Evolutionary conservation across 2,888 invertebrate species (phyloP).

Genomic region (Pseudococcus jackbeardsleyi): DNA sequence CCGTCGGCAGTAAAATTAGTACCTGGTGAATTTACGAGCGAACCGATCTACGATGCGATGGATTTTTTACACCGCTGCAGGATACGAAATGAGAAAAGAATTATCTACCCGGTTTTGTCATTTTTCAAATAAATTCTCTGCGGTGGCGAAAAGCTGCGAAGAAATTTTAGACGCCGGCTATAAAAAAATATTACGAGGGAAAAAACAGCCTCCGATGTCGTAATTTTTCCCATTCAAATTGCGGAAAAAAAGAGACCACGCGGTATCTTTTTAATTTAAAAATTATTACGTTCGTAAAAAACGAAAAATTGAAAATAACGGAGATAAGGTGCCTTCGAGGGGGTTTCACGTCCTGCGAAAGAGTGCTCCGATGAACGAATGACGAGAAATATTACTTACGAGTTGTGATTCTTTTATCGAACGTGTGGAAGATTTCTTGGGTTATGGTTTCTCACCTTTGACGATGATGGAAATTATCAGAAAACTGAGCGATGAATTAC

Average conservation of each 20-base stretch:
- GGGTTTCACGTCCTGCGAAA: neutral
- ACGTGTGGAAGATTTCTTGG: no score
- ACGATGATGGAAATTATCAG: no score
- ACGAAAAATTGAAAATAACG: conserved; percentile 15
- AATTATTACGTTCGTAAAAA: conserved; percentile 29
- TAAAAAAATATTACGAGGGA: conserved; percentile 12
- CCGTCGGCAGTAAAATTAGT: conserved; percentile 27
- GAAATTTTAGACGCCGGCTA: neutral
- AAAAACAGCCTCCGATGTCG: neutral
- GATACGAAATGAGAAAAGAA: conserved; percentile 29
- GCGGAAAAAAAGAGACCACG: neutral
- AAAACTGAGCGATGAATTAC: no score
- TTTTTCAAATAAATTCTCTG: conserved; percentile 31
- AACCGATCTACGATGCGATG: conserved; percentile 28
- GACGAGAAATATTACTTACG: no score
- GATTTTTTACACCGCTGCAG: conserved; percentile 5
- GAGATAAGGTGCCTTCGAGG: neutral
- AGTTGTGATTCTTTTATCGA: no score
- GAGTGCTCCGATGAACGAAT: no score
- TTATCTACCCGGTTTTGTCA: conserved; percentile 23
- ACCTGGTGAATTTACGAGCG: conserved; percentile 25
- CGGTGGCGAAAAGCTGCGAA: neutral
- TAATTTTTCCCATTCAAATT: conserved; percentile 34
- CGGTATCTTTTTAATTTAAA: conserved; percentile 34
- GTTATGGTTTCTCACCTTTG: no score